Conservation (phyloP, 2,888 invertebrate species). For the Oxyteleia sp. region DNA sequence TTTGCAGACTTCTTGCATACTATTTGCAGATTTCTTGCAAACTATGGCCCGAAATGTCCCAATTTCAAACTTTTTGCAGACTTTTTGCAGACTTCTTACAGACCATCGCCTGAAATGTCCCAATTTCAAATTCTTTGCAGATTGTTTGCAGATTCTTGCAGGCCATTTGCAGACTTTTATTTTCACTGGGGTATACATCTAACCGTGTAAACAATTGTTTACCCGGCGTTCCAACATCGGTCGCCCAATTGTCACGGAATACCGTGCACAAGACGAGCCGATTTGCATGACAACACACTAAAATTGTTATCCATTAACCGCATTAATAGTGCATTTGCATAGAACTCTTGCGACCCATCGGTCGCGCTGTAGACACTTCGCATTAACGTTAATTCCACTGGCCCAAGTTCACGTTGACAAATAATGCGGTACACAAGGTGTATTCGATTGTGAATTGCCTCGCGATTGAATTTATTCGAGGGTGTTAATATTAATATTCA, state of each 20-base stretch:
- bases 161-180: too few relatives aligned
- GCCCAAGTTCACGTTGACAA: slow-evolving; percentile 3
- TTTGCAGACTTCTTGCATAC: too few relatives aligned
- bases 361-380: slow-evolving; percentile 1
- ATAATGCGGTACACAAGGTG: slow-evolving; percentile 7
- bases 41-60: too few relatives aligned
- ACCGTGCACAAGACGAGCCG: slow-evolving; percentile 16
- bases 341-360: slow-evolving; percentile 20
- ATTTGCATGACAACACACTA: slow-evolving; percentile 49
- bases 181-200: too few relatives aligned
- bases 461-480: not conserved
- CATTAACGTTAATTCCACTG: slow-evolving; percentile 24
- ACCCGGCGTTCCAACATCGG: slow-evolving; percentile 13
- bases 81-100: too few relatives aligned
- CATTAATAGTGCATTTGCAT: slow-evolving; percentile 34
- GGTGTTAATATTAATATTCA: slow-evolving; percentile 17
- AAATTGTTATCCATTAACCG: slow-evolving; percentile 44
- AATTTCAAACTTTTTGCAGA: too few relatives aligned
- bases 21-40: too few relatives aligned
- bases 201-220: slow-evolving; percentile 14
- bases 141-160: too few relatives aligned
- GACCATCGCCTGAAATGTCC: too few relatives aligned
- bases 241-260: slow-evolving; percentile 3
- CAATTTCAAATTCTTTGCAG: too few relatives aligned
- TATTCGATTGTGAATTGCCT: slow-evolving; percentile 12